Conservation (phyloP, 2,797 vertebrate species). For the Pseudochirops corinnae region DNA sequence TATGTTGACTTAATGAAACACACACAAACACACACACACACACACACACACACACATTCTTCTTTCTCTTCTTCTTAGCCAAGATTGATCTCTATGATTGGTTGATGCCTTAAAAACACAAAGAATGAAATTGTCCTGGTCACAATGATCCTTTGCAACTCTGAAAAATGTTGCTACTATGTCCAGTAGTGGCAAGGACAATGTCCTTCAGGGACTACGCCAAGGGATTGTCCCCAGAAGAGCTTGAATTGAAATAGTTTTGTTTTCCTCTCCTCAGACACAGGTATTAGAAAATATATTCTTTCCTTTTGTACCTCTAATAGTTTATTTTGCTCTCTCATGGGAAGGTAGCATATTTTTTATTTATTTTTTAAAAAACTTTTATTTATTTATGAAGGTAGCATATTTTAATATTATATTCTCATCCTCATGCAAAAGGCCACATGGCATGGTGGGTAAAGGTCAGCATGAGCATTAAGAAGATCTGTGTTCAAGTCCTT, state of each 20-base stretch:
- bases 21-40: not conserved
- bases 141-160: conserved; percentile 10
- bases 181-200: not conserved
- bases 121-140: conserved; percentile 51
- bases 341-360: not conserved
- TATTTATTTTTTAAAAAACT: too few species aligned
- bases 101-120: not conserved
- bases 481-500: not conserved
- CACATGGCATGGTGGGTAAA: not conserved
- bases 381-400: not conserved
- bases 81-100: not conserved
- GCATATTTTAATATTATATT: not conserved
- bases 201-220: not conserved
- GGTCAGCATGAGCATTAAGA: not conserved
- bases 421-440: not conserved
- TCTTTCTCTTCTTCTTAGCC: not conserved
- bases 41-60: not conserved
- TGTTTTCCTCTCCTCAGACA: not conserved
- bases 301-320: not conserved
- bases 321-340: not conserved
- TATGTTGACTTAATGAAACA: conserved; percentile 45
- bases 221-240: not conserved
- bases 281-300: not conserved
- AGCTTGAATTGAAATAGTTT: not conserved
- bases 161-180: not conserved